Base-by-base conservation (phyloP, 37 sponge, comb jelly and placozoan genomes). In the Chondrilla cf. caribensis region DNA sequence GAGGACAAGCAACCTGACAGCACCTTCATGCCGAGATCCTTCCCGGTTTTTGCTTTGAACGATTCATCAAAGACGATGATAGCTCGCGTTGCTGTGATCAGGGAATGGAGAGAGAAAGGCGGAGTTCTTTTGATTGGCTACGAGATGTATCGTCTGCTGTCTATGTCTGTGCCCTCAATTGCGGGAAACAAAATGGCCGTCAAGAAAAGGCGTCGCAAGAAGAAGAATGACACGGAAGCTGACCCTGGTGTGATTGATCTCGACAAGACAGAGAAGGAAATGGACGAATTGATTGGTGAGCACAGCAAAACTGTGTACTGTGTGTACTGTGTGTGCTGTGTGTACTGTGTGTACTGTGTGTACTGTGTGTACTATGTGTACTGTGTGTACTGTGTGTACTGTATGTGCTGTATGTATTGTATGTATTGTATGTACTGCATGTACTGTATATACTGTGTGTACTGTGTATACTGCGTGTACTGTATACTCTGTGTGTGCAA, bases 101-200 rank as follows among this genome's bases (percentile, higher is more conserved):
- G 41, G 19, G 47, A 87, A 35, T 96, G 97, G 97, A 68, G 82
- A 24, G 41, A 44, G 44, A 80, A 33, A 26, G 99, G 97, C 33
- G 99, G 99, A 21, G 97, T 96, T 25, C 81, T 98, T 21, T 59
- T 98, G 44, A 84, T 98, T n/a, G 99, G 99, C 32, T 98, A 96
- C 55, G 99, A 96, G 82, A 86, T 96, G 91, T 96, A 81, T 73
- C 89, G 97, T 8, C 70, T 89, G 22, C 87, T 97, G 38, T 75
- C 95, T 9, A 79, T 91, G 81, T 87, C 87, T 14, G 89, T 91
- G 0, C 95, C 95, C 21, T 89, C 92, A 11, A 84, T 94, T 40
- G 84, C 86, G 24, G 93, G 90, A 0, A 90, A 89, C 82, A 95
- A 92, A 64, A 95, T 90, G 93, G 89, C 94, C 58, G 55, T 72